These are phyloP conservation scores for Drosophila carrolli DNA, from an alignment of 1,140 invertebrate genomes.

Conservation along the genomic window DNA sequence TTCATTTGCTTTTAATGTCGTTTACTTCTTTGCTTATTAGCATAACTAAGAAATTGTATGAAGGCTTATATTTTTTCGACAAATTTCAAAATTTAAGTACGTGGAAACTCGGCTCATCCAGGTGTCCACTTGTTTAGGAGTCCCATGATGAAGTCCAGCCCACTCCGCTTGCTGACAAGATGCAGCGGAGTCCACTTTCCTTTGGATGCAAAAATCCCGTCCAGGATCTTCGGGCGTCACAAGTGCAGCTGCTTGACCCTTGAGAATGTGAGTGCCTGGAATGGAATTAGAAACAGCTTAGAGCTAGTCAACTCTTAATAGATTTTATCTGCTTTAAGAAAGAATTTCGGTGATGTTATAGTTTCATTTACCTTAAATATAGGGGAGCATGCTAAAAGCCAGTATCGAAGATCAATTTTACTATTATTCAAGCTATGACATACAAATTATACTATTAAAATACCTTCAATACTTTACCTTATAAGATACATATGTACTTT, in stretches of 20 bases:
- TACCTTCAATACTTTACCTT: too few species aligned
- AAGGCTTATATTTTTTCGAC: not conserved
- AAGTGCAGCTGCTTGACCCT: slow-evolving; percentile 46
- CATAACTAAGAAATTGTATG: not conserved
- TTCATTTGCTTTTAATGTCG: slow-evolving; percentile 1
- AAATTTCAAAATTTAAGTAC: not conserved
- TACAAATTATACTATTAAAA: too few species aligned
- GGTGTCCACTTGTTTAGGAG: not conserved
- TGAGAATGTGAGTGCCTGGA: slow-evolving; percentile 59
- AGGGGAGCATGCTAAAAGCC: too few species aligned
- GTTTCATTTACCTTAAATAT: too few species aligned
- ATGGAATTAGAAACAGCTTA: not conserved
- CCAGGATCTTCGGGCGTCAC: not conserved
- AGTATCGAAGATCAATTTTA: too few species aligned
- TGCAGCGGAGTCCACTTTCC: not conserved
- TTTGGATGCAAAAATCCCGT: too few species aligned
- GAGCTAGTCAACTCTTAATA: too few species aligned
- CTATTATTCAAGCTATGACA: too few species aligned
- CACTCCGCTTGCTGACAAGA: not conserved
- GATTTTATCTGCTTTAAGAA: too few species aligned
- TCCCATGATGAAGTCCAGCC: slow-evolving; percentile 7
- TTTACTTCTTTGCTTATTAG: not conserved
- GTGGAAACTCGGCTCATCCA: not conserved
- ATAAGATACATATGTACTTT: too few species aligned
- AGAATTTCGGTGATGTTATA: too few species aligned